Evolutionary conservation across 2,888 invertebrate species (phyloP), one percentile per base, ranked within the genome.

Genomic region (Villa cingulata): DNA sequence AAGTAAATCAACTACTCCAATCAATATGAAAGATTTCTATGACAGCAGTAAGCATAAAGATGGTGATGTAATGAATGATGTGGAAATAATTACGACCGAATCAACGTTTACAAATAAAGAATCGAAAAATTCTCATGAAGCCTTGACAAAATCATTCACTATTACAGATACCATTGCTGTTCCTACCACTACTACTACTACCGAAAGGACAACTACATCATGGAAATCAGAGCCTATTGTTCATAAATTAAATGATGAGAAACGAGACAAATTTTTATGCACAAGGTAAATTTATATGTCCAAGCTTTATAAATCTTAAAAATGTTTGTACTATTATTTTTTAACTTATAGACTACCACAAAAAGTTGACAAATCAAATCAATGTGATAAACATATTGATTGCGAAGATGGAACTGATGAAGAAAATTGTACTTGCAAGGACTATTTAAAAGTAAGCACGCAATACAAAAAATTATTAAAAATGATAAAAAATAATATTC

Each of bases 351-450:
- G 85, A 51, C 75, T 86, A 55, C 61, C 72, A 1, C 86, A 88
- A 68, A 70, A 68, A 10, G 75, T 87, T 48, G 70, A 79, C 1
- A 64, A 71, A 20, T 55, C 62, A 3, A 72, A 76, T 54, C 74
- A 77, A 27, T 89, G 89, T 62, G 75, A 89, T 59, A 76, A 74
- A 39, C 69, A 74, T 49, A 66, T 77, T 17, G 85, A 89, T 59
- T 89, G 89, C 62, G 84, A 87, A 66, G 89, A 89, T 68, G 83
- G 81, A 5, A 81, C 81, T 1, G 89, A 89, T 63, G 89, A 89
- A 67, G 62, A 73, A 6, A 69, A 74, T 50, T 89, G 89, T 61
- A 74, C 73, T 1, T 88, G 88, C 60, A 72, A 69, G n/a, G 85
- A 86, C 59, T 80, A 77, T 58, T 66, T 88, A 39, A 64, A 64